Base-by-base conservation (phyloP, 2,888 invertebrate genomes). In the Xylophagus ater region DNA sequence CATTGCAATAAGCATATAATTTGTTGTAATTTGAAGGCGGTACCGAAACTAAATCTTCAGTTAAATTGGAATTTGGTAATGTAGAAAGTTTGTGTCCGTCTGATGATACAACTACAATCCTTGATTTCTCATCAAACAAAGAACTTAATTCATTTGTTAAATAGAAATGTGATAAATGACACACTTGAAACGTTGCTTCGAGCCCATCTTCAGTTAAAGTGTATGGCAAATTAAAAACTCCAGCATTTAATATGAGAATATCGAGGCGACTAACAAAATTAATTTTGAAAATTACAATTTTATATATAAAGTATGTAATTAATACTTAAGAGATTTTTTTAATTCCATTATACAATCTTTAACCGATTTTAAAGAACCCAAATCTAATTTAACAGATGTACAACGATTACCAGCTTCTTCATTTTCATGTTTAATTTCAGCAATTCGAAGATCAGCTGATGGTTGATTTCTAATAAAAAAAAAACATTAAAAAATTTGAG, bases 81-180 rank as follows among this genome's bases (percentile, higher is more conserved):
- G n/a, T n/a, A n/a, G n/a, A n/a, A n/a, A n/a, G n/a, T n/a, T n/a
- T n/a, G n/a, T n/a, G n/a, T n/a, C n/a, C n/a, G n/a, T 90, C 85
- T 6, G 93, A 93, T 2, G 92, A 82, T 1, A 96, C 73, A 52
- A 92, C 75, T 3, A 93, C 74, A 23, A 96, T 78, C 52, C 93
- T 72, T 1, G 77, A 72, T 2, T 76, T 77, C 46, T 69, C 72
- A 48, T 71, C 70, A 34, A 92, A 67, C 20, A 82, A 54, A 2
- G 81, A 72, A 50, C 82, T 76, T 31, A 92, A 60, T 32, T 89
- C 65, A 32, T 84, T 59, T 0, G 86, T 80, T 15, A 94, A 62
- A 57, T 89, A 83, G 60, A 81, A 76, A 52, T 86, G 87, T 5
- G 82, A 75, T 37, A 92, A 68, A 62, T 89, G 85, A 59, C 90